Conservation (phyloP, 2,888 invertebrate genomes). For the Drosophila algonquin region DNA sequence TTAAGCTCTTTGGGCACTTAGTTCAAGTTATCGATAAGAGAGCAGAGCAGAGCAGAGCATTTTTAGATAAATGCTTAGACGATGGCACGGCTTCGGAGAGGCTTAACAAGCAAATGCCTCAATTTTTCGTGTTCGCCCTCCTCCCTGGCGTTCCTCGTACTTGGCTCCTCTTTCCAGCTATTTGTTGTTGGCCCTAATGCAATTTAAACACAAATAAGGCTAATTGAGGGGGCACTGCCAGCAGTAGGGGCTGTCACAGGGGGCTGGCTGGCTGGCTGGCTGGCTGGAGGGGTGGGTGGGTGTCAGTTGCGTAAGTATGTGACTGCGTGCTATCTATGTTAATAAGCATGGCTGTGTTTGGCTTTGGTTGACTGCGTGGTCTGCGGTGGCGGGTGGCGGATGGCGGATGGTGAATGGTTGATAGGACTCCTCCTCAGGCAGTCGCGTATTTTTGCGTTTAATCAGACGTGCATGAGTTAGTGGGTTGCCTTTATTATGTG, state of each 20-base stretch:
- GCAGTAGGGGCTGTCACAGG: background rate
- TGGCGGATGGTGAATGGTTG: conserved; percentile 21
- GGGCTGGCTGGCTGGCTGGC: background rate
- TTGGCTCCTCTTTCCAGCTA: conserved; percentile 35
- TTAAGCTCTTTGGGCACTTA: conserved; percentile 53
- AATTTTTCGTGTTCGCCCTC: conserved; percentile 43
- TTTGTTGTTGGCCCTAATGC: conserved; percentile 52
- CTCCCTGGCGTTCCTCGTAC: conserved; percentile 25
- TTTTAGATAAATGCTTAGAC: conserved; percentile 67
- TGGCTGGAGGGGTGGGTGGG: conserved; percentile 16
- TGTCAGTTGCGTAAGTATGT: conserved; percentile 32
- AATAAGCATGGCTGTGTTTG: conserved; percentile 69
- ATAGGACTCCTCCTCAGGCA: conserved; percentile 15
- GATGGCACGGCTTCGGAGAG: conserved; percentile 56
- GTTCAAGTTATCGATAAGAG: conserved; percentile 57
- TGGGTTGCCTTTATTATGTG: conserved; percentile 51
- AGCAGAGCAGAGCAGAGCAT: conserved; percentile 25
- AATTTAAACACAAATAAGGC: conserved; percentile 75
- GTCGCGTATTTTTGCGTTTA: conserved; percentile 62
- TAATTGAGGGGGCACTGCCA: conserved; percentile 57
- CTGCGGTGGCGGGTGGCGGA: conserved; percentile 36
- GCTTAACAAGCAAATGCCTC: conserved; percentile 60
- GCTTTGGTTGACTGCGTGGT: conserved; percentile 64
- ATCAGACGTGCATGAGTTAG: conserved; percentile 69
- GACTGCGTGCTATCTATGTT: conserved; percentile 54